Evolutionary conservation across 1,140 invertebrate species (phyloP).

Genomic region (Archivesica marissinica): DNA sequence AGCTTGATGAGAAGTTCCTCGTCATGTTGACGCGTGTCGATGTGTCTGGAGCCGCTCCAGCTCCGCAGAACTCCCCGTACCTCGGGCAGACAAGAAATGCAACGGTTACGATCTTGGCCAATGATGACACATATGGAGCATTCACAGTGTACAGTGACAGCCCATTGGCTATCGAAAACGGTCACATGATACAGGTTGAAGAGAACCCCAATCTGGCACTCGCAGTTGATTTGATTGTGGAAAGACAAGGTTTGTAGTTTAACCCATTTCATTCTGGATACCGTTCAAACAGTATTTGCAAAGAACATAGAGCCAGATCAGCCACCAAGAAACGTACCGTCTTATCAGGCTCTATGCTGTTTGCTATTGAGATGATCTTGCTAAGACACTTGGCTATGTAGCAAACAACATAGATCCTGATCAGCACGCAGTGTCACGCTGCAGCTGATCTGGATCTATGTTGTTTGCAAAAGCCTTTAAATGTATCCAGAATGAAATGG

Average conservation of each 20-base stretch:
- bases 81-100: slow-evolving; percentile 70
- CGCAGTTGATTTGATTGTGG: slow-evolving; percentile 80
- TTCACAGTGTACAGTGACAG: slow-evolving; percentile 78
- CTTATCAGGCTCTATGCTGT: too few species aligned
- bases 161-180: slow-evolving; percentile 65
- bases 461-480: too few species aligned
- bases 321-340: too few species aligned
- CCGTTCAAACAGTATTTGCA: too few species aligned
- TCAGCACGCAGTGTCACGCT: too few species aligned
- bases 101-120: slow-evolving; percentile 74
- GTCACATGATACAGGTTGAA: slow-evolving; percentile 75
- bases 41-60: slow-evolving; percentile 67
- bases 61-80: slow-evolving; percentile 70
- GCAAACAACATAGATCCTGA: too few species aligned
- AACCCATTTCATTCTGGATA: too few species aligned
- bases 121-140: slow-evolving; percentile 80
- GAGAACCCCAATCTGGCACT: slow-evolving; percentile 78
- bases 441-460: too few species aligned
- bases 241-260: slow-evolving; percentile 77
- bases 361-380: too few species aligned
- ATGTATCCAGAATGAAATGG: too few species aligned
- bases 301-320: too few species aligned
- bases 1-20: slow-evolving; percentile 80
- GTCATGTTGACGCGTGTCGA: slow-evolving; percentile 73
- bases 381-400: too few species aligned